Base-by-base conservation (phyloP, 2,888 invertebrate genomes). In the Pollenia amentaria region DNA sequence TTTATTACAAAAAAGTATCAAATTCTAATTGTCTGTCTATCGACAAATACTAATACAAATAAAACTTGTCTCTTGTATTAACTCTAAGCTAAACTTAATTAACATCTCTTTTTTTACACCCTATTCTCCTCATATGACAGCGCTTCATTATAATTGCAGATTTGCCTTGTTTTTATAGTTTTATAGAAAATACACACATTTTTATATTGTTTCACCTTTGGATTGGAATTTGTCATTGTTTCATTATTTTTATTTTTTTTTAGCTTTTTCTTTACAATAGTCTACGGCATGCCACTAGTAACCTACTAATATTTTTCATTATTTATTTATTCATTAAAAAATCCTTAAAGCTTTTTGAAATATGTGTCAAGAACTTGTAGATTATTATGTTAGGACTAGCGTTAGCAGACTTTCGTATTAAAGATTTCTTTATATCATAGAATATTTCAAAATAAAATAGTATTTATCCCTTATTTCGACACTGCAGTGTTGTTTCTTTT, bases 281-380 rank as follows among this genome's bases (percentile, higher is more conserved):
- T 62, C 44, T 64, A 62, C 44, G 48, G 29, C 55, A 72, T 83
- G 53, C 62, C 62, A 77, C 64, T 70, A 77, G 62, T 85, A 67
- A 77, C 81, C 85, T 60, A 65, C 70, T 81, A 69, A 51, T 46
- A 78, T 65, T 65, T 42, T 29, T 9, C 16, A 12, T 40, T 65
- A 60, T 38, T 10, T 44, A 12, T 4, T 40, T 3, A 69, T 48
- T 21, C 29, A 51, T 18, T 53, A 44, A 29, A 38, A 78, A 75
- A 78, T 84, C 70, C 60, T 67, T 81, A 73, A 87, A 87, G 78
- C 75, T 65, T 84, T 53, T 70, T 64, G 65, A 82, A 73, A 87
- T 81, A 21, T 84, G 18, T 84, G 87, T 87, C 87, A 87, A 87
- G 84, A 16, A 48, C 67, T 69, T 84, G 46, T 75, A 57, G 40